Conservation (phyloP, 2,888 invertebrate species). For the Heterodera filipjevi region DNA sequence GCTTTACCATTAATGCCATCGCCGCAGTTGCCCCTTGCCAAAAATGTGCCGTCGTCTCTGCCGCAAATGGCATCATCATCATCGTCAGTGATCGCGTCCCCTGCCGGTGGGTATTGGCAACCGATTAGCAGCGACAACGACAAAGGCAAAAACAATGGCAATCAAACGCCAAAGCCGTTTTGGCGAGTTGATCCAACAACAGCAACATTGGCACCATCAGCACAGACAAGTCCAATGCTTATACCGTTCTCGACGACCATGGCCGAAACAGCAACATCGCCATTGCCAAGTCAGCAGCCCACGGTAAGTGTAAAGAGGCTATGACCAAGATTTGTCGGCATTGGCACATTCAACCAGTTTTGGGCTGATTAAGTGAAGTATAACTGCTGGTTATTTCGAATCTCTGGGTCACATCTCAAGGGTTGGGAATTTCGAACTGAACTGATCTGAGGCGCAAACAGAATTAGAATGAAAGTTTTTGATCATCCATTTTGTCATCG, state of each 20-base stretch:
- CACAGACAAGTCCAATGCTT: constrained; percentile 32
- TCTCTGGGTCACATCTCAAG: too few species aligned
- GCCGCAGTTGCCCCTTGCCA: background rate
- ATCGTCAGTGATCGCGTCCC: background rate
- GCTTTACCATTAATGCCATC: too few species aligned
- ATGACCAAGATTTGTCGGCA: too few species aligned
- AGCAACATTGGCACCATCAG: background rate
- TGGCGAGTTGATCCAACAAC: constrained; percentile 8
- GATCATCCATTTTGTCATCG: too few species aligned
- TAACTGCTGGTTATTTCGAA: too few species aligned
- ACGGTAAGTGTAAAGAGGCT: background rate
- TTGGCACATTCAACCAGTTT: too few species aligned
- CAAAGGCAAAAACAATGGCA: background rate
- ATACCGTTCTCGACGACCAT: constrained; percentile 24
- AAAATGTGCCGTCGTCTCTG: background rate
- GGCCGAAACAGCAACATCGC: constrained; percentile 19
- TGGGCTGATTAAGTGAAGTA: too few species aligned
- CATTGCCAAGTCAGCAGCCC: background rate
- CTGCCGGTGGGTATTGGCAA: background rate
- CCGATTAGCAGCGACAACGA: background rate
- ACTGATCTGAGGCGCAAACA: too few species aligned
- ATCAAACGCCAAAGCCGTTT: background rate
- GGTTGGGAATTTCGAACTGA: too few species aligned
- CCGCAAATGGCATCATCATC: background rate
- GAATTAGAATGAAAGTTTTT: too few species aligned